These are phyloP conservation scores for Dallia pectoralis DNA, from an alignment of 2,797 vertebrate species.

Conservation along the genomic window DNA sequence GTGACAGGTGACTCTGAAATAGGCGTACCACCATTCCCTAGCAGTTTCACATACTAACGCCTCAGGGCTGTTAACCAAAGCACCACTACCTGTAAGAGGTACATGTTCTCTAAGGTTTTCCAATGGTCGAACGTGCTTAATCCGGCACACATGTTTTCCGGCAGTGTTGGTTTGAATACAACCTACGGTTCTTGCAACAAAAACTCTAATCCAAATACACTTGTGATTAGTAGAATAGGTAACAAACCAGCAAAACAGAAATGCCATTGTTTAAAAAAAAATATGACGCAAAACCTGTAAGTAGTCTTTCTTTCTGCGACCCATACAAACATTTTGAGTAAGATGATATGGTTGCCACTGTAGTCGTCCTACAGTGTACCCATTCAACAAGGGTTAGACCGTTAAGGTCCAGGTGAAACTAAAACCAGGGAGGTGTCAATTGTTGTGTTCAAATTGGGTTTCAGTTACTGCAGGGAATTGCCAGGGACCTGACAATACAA, in stretches of 20 bases:
- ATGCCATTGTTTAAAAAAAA: not conserved
- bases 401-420: slow-evolving; percentile 8
- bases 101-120: not conserved
- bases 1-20: slow-evolving; percentile 11
- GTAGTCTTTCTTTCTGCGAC: slow-evolving; percentile 5
- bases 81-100: not conserved
- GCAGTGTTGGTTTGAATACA: too few species aligned
- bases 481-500: too few species aligned
- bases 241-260: not conserved
- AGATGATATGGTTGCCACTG: slow-evolving; percentile 6
- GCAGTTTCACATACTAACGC: slow-evolving; percentile 12
- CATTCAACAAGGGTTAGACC: slow-evolving; percentile 2
- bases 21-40: too few species aligned
- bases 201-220: not conserved
- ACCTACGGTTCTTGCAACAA: too few species aligned
- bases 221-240: not conserved
- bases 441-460: slow-evolving; percentile 27
- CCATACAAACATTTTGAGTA: slow-evolving; percentile 7
- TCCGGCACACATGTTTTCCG: too few species aligned
- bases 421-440: slow-evolving; percentile 10
- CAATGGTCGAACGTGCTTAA: too few species aligned
- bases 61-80: not conserved
- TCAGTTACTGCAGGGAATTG: slow-evolving; percentile 12
- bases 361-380: not conserved
- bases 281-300: not conserved